Evolutionary conservation across 2,888 invertebrate species (phyloP), one percentile per base, ranked within the genome.

Genomic region (Panzeria rudis): DNA sequence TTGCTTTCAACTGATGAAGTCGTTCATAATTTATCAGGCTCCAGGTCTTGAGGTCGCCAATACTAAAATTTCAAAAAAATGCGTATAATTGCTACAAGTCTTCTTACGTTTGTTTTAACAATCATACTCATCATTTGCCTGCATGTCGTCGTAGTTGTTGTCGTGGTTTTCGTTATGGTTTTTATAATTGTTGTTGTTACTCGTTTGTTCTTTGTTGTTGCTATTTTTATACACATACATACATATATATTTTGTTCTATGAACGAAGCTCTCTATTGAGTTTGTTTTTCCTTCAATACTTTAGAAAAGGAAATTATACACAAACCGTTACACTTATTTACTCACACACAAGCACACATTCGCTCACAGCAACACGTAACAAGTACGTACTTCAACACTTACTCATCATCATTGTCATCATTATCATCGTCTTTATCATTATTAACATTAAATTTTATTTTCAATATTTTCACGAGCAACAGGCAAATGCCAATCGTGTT

Each of bases 1-100:
- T 89, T 89, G 87, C 88, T 89, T 89, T 88, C 82, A 85, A 85
- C 85, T 85, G 85, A 85, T 85, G 56, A 85, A 85, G 89, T 87
- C 83, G 82, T 89, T 90, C 88, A 90, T 90, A 90, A 90, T 90
- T 90, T 90, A 90, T 90, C 90, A 89, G 89, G 89, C 89, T 89
- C 89, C 90, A 90, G 89, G 90, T 89, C 89, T 90, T 89, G 89
- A 88, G 83, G 86, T 85, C 86, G 83, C 84, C 83, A 83, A 80
- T 83, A 83, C 80, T 80, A 69, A 83, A 83, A 75, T 80, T 82
- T 56, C 50, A 62, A 71, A 75, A 73, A 81, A 73, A 77, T 84
- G 82, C 85, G 85, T 85, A 75, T 75, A 82, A 85, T 85, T 78
- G 85, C 81, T 85, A 75, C 81, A 73, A 81, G 84, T 78, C 69